Conservation (phyloP, 2,113 vertebrate genomes). For the Oryzias woworae region DNA sequence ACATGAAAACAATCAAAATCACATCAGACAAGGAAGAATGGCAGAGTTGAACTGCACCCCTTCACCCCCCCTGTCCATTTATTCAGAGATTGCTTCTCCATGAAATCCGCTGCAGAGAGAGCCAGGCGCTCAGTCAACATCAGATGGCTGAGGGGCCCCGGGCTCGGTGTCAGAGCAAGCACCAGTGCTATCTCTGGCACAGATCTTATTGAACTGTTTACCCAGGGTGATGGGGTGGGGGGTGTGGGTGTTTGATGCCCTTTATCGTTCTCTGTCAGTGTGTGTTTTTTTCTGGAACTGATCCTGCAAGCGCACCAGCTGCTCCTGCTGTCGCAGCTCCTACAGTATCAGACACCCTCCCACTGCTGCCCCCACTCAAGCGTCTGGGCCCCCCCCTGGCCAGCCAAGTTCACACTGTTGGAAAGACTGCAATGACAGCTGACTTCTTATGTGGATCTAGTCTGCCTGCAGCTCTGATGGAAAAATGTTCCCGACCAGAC, state of each 20-base stretch:
- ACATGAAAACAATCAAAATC: too few species aligned
- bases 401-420: constrained; percentile 53
- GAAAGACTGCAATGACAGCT: constrained; percentile 61
- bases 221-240: constrained; percentile 17
- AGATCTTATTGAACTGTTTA: constrained; percentile 52
- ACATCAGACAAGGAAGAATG: neutral
- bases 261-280: constrained; percentile 62
- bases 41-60: neutral
- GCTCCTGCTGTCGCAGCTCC: constrained; percentile 53
- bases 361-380: constrained; percentile 18
- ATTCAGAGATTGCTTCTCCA: constrained; percentile 20
- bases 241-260: constrained; percentile 59
- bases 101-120: constrained; percentile 35
- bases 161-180: constrained; percentile 39
- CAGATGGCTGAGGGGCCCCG: constrained; percentile 38
- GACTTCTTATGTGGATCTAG: constrained; percentile 37
- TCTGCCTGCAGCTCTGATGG: constrained; percentile 14
- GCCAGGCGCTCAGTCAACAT: constrained; percentile 39
- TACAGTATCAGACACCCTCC: constrained; percentile 44
- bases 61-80: constrained; percentile 10
- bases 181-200: constrained; percentile 41
- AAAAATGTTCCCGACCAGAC: neutral
- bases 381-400: constrained; percentile 17
- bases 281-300: constrained; percentile 51
- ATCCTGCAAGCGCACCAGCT: constrained; percentile 61